phyloP scores from a whole-genome alignment of 1,140 invertebrate species.

The Dufourea novaeangliae region DNA sequence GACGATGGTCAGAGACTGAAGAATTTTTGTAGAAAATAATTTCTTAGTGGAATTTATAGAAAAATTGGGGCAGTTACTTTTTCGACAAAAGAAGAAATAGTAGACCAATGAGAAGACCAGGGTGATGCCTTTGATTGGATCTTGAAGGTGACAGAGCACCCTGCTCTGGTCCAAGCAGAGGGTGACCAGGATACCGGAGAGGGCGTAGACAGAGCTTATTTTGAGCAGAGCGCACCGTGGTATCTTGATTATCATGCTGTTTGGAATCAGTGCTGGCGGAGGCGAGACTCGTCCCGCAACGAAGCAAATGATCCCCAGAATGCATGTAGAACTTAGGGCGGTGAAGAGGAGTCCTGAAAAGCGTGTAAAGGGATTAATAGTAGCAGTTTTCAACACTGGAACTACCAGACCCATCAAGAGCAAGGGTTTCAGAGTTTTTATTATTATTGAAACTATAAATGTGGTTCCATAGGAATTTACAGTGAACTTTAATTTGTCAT shows the following conservation, averaged over 20 bases:
- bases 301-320: slow-evolving; percentile 69
- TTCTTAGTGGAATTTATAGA: no score
- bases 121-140: slow-evolving; percentile 83
- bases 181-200: slow-evolving; percentile 73
- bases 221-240: slow-evolving; percentile 71
- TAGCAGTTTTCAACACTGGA: no score
- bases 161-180: slow-evolving; percentile 78
- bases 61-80: slow-evolving; percentile 79
- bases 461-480: no score
- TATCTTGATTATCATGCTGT: slow-evolving; percentile 73
- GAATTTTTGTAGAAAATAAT: no score
- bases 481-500: no score
- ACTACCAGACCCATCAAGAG: no score
- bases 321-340: slow-evolving; percentile 66
- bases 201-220: slow-evolving; percentile 73
- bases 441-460: no score
- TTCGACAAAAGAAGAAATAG: slow-evolving; percentile 84
- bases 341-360: slow-evolving; percentile 73
- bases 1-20: no score
- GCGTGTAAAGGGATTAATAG: no score
- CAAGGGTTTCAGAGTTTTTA: no score
- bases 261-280: slow-evolving; percentile 73
- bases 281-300: slow-evolving; percentile 72
- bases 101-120: slow-evolving; percentile 83
- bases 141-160: slow-evolving; percentile 84